Base-by-base conservation (phyloP, 2,113 vertebrate species). In the Heptranchias perlo region DNA sequence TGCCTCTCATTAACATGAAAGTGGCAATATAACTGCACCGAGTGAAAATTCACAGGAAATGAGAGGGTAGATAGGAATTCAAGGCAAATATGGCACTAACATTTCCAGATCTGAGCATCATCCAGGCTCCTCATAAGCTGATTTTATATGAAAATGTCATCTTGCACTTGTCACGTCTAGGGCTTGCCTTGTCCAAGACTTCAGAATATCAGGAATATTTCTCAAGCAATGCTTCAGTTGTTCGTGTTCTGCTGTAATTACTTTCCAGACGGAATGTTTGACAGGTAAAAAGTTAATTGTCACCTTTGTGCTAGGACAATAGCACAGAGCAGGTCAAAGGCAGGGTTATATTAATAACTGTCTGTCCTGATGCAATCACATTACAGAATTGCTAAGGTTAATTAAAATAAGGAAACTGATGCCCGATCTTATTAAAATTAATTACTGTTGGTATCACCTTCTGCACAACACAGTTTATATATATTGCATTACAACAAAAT, bases 401-500 rank as follows among this genome's bases (percentile, higher is more conserved):
- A 95, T 95, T 95, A 69, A 35, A 95, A 69, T 28, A 95, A 91
- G 65, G 65, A 69, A 95, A 52, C 35, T 35, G 65, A 69, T 73
- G 47, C 94, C 47, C 28, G 18, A 49, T 52, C 44, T 69, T 95
- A 95, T 73, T 95, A 95, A 95, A 93, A 73, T 95, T 95, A 91
- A 91, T 91, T 91, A 21, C 52, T 58, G 23, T 25, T 14, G 87
- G 6, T 35, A 3, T 91, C 49, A 91, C 52, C 31, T 21, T 10
- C 7, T 58, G 13, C 87, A 91, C 28, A 0, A 1, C 49, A 52
- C 69, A 76, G 25, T 25, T 76, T 76, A 58, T 52, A 35, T 54
- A 54, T 49, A 49, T 91, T 35, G 65, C 44, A 95, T 73, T 69
- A 69, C 39, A 25, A 69, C 94, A 95, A 67, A 95, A 69, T 95